Evolutionary conservation across 64 coral and sea anemone genomes (phyloP).

Genomic region (Montipora efflorescens): DNA sequence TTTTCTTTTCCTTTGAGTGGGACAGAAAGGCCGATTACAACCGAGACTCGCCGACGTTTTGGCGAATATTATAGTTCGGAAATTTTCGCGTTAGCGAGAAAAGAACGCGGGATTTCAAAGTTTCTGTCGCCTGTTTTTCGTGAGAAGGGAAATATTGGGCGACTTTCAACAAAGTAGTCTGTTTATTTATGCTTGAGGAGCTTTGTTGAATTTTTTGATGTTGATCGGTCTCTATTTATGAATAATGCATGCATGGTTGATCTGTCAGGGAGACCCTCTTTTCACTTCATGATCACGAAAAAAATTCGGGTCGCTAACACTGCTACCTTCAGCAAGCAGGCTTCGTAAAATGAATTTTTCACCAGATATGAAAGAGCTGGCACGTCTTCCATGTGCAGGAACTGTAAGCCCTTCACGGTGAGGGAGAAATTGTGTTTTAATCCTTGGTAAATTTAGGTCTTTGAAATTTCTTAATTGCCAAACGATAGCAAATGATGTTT

Average conservation of each 20-base stretch:
- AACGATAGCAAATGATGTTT: too few relatives aligned
- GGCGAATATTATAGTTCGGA: neutral
- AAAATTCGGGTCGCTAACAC: neutral
- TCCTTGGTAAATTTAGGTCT: neutral
- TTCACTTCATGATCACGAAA: neutral
- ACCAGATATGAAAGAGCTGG: neutral
- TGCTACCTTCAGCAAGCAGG: neutral
- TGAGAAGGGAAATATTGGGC: neutral
- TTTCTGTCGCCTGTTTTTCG: neutral
- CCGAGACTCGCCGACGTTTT: neutral
- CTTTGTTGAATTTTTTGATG: constrained; percentile 4
- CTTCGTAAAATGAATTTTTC: neutral
- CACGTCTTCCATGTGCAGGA: too few relatives aligned
- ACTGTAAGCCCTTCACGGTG: neutral
- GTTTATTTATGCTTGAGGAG: neutral
- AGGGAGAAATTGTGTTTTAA: neutral
- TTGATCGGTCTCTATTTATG: neutral
- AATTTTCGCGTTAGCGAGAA: neutral
- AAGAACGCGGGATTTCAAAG: neutral
- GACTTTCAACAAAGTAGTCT: too few relatives aligned
- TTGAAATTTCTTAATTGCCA: too few relatives aligned
- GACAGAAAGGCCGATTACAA: too few relatives aligned
- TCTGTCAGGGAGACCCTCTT: neutral
- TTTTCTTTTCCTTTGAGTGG: too few relatives aligned
- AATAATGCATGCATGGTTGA: neutral